phyloP scores from a whole-genome alignment of 2,797 vertebrate species.

The Amphiprion clarkii region DNA sequence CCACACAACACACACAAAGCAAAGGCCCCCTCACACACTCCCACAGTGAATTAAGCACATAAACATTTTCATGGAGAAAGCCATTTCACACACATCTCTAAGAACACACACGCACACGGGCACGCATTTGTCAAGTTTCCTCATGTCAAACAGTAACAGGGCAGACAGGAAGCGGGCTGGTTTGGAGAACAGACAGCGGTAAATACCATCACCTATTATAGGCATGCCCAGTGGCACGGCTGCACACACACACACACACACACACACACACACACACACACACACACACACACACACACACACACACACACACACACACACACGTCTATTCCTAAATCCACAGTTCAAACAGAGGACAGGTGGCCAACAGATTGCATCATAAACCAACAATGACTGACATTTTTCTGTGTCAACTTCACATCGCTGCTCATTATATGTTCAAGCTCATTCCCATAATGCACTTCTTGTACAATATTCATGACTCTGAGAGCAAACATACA shows the following conservation, averaged over 20 bases:
- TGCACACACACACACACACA: constrained; percentile 34
- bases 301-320: background rate
- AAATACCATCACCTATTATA: constrained; percentile 87
- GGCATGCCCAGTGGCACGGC: constrained; percentile 69
- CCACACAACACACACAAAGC: background rate
- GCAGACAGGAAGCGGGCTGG: constrained; percentile 67
- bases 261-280: constrained; percentile 37
- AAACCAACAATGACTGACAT: constrained; percentile 37
- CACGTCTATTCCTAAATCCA: constrained; percentile 35
- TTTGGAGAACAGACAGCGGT: constrained; percentile 60
- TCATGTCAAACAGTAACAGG: constrained; percentile 66
- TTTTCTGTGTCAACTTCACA: constrained; percentile 50
- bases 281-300: constrained; percentile 35
- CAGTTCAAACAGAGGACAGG: constrained; percentile 63
- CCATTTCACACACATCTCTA: constrained; percentile 11
- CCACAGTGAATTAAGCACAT: constrained; percentile 14
- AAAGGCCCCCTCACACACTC: background rate
- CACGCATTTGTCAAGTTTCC: constrained; percentile 47
- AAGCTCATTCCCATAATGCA: constrained; percentile 54
- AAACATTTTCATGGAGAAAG: constrained; percentile 28
- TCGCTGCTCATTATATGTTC: background rate
- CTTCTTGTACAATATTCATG: constrained; percentile 62
- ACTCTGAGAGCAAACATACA: constrained; percentile 47
- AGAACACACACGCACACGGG: constrained; percentile 21
- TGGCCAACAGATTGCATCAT: constrained; percentile 48